phyloP scores from a whole-genome alignment of 2,113 vertebrate species.

The Thunnus thynnus region DNA sequence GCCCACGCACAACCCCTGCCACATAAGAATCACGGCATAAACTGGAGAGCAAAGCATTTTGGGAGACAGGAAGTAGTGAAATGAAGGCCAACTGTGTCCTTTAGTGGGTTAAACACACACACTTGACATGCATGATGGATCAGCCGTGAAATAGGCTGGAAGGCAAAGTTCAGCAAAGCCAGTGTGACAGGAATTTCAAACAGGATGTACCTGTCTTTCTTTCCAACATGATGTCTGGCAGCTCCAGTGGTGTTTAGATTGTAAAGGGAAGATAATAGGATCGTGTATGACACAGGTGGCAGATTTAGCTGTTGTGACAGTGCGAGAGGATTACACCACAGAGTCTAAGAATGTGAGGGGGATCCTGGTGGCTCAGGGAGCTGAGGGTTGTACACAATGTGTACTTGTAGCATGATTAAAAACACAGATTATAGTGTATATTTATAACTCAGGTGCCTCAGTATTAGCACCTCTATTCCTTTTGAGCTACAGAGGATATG shows the following conservation, averaged over 20 bases:
- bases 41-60: constrained; percentile 42
- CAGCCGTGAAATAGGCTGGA: constrained; percentile 70
- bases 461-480: background rate
- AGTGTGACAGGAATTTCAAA: constrained; percentile 68
- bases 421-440: constrained; percentile 45
- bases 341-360: constrained; percentile 42
- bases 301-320: constrained; percentile 64
- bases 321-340: constrained; percentile 55
- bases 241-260: constrained; percentile 46
- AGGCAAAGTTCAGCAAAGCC: constrained; percentile 65
- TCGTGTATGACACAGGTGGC: constrained; percentile 60
- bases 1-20: constrained; percentile 19
- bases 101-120: constrained; percentile 72
- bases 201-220: constrained; percentile 61
- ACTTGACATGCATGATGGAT: constrained; percentile 72
- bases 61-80: constrained; percentile 63
- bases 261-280: constrained; percentile 58
- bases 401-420: constrained; percentile 43
- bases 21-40: constrained; percentile 17
- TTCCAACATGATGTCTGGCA: constrained; percentile 42
- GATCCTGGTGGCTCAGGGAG: constrained; percentile 48
- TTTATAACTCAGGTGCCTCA: constrained; percentile 23
- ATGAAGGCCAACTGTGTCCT: constrained; percentile 70
- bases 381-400: constrained; percentile 13
- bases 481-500: background rate